Percentiles rank a stretch among this genome's conserved stretches.
Evolutionary conservation across 2,797 vertebrate species (phyloP).

Genomic region (Hemibagrus guttatus): DNA sequence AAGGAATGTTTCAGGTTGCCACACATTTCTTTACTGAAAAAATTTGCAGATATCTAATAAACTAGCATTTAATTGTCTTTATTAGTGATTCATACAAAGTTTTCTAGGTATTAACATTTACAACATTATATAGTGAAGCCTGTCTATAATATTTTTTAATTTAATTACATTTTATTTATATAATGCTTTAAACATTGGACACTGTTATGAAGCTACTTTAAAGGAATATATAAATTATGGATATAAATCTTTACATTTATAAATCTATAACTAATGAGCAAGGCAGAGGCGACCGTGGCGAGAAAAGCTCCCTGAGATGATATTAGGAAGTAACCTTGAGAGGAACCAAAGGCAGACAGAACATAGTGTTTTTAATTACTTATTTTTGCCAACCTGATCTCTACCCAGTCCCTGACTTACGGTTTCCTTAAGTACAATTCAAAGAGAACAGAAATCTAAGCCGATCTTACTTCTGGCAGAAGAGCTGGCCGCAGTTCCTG

Average conservation of each 20-base stretch:
- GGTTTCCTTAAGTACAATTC: not conserved
- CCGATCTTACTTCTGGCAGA: slow-evolving; percentile 93
- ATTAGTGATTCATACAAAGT: not conserved
- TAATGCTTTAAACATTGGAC: no score
- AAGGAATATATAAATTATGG: no score
- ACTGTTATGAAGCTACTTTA: no score
- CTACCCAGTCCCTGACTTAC: not conserved
- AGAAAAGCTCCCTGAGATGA: no score
- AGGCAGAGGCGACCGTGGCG: no score
- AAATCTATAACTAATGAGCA: no score
- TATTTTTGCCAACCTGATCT: not conserved
- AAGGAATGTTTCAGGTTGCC: not conserved
- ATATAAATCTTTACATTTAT: no score
- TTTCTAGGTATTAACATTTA: not conserved
- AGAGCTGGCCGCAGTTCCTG: slow-evolving; percentile 98
- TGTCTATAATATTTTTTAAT: no score
- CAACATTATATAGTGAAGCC: not conserved
- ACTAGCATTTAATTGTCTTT: not conserved
- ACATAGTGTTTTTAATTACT: not conserved
- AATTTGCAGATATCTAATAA: not conserved
- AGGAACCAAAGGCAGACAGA: no score
- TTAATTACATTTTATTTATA: no score
- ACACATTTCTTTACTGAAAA: not conserved
- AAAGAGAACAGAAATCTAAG: not conserved
- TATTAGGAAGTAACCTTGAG: no score